These are phyloP conservation scores for Folsomia manolachei DNA, from an alignment of 2,888 invertebrate genomes.

Conservation along the genomic window DNA sequence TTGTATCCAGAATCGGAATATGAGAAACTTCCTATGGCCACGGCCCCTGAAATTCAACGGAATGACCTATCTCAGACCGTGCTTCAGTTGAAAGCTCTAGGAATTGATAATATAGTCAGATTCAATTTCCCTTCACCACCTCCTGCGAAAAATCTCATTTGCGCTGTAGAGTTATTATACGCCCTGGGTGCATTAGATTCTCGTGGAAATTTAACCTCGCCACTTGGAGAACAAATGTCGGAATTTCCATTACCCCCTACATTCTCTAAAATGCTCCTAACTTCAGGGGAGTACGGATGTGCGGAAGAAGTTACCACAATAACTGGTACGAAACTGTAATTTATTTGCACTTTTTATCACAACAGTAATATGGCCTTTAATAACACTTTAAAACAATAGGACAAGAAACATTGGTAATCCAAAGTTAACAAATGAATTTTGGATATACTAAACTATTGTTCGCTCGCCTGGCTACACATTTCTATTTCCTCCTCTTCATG, in stretches of 20 bases:
- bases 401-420: too few species aligned
- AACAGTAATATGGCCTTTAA: too few species aligned
- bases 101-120: constrained; percentile 83
- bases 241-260: constrained; percentile 87
- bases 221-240: constrained; percentile 78
- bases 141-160: constrained; percentile 79
- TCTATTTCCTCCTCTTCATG: too few species aligned
- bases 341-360: too few species aligned
- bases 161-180: constrained; percentile 81
- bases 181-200: constrained; percentile 79
- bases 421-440: too few species aligned
- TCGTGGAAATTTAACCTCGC: constrained; percentile 71
- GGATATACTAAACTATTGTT: too few species aligned
- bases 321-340: too few species aligned
- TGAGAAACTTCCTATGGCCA: constrained; percentile 65
- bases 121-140: constrained; percentile 93
- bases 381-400: too few species aligned
- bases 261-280: constrained; percentile 78
- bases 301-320: constrained; percentile 86
- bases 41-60: constrained; percentile 90
- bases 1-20: constrained; percentile 76
- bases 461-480: too few species aligned
- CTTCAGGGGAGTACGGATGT: constrained; percentile 80
- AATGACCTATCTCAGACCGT: constrained; percentile 80
- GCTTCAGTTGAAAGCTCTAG: constrained; percentile 87